phyloP scores from a whole-genome alignment of 2,113 vertebrate genomes.

The Pelecanus crispus region DNA sequence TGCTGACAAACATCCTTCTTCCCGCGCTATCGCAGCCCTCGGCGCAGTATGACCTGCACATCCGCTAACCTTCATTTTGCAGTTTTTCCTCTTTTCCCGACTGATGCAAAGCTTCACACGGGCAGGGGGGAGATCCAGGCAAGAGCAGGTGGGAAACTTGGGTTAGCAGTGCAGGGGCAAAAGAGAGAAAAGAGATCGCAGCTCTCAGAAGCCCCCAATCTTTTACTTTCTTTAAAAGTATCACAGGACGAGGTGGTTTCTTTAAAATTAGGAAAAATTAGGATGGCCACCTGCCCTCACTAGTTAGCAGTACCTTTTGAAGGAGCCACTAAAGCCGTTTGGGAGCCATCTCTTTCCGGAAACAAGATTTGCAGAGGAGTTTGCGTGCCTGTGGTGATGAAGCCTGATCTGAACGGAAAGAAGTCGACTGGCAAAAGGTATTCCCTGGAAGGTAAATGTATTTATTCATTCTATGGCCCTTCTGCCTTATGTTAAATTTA shows the following conservation, averaged over 20 bases:
- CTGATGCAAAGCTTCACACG: not conserved
- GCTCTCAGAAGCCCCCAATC: not conserved
- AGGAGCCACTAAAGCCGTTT: not conserved
- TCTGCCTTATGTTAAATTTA: constrained; percentile 42
- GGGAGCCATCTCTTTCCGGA: not conserved
- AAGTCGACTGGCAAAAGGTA: not conserved
- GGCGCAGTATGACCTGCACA: accelerated
- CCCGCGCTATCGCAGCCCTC: not conserved
- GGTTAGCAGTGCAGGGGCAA: not conserved
- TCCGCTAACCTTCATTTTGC: not conserved
- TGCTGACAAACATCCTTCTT: not conserved
- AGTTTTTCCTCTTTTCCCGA: not conserved
- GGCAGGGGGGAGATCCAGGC: not conserved
- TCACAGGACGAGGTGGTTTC: not conserved
- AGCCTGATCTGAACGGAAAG: accelerated
- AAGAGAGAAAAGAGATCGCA: not conserved
- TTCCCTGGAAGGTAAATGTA: constrained; percentile 8
- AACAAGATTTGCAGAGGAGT: not conserved
- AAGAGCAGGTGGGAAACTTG: not conserved
- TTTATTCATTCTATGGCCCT: not conserved
- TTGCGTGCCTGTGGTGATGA: not conserved
- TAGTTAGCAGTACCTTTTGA: not conserved
- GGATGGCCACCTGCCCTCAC: not conserved
- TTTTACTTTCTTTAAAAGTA: not conserved
- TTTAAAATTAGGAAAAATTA: not conserved